Conservation (phyloP, 2,113 vertebrate species). For the Triplophysa rosa region DNA sequence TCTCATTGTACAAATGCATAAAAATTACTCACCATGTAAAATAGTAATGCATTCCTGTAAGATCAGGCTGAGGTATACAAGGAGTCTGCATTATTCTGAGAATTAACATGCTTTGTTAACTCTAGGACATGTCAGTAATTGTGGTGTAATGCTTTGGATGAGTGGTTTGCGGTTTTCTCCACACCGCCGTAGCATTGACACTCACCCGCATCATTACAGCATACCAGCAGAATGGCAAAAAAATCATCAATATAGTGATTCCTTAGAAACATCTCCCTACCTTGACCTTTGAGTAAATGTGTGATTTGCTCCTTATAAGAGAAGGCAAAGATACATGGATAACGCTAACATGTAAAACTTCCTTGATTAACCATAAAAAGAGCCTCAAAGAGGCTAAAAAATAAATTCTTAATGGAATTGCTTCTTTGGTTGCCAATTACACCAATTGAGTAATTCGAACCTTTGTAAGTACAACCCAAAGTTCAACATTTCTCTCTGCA, state of each 20-base stretch:
- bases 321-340: not conserved
- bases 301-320: not conserved
- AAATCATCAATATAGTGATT: too few relatives aligned
- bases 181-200: too few relatives aligned
- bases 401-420: constrained; percentile 40
- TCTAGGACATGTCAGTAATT: not conserved
- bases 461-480: constrained; percentile 27
- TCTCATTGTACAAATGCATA: too few relatives aligned
- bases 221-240: too few relatives aligned
- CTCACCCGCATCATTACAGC: too few relatives aligned
- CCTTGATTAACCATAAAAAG: constrained; percentile 18
- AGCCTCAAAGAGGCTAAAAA: constrained; percentile 27
- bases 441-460: constrained; percentile 39
- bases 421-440: constrained; percentile 44
- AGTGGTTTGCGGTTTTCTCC: too few relatives aligned
- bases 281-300: not conserved
- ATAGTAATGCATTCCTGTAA: too few relatives aligned
- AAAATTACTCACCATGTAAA: too few relatives aligned
- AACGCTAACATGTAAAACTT: not conserved
- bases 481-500: constrained; percentile 22
- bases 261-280: not conserved
- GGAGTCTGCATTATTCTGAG: not conserved
- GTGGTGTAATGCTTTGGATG: not conserved
- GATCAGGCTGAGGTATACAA: not conserved
- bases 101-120: not conserved